These are phyloP conservation scores for Dysmachus trigonus DNA, from an alignment of 2,888 invertebrate species.

Conservation along the genomic window DNA sequence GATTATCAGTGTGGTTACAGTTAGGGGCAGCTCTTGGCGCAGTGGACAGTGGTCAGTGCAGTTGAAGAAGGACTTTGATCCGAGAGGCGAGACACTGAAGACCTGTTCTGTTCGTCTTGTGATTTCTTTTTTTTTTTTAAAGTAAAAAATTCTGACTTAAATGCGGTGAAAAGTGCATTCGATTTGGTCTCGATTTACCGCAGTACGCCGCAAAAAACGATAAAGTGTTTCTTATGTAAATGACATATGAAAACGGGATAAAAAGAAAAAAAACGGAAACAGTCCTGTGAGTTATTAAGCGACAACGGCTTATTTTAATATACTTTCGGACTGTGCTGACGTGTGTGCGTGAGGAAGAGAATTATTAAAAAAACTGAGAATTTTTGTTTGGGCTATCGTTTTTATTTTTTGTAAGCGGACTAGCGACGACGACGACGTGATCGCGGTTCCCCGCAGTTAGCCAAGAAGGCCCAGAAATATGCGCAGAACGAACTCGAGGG, in stretches of 20 bases:
- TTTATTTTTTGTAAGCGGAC: background rate
- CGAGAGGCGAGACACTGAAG: background rate
- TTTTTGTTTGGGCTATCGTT: background rate
- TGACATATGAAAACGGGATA: background rate
- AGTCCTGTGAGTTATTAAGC: background rate
- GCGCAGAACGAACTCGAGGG: conserved; percentile 26
- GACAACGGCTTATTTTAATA: background rate
- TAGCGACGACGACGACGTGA: background rate
- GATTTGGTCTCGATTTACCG: background rate
- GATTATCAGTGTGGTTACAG: background rate
- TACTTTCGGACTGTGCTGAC: background rate
- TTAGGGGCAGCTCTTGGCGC: background rate
- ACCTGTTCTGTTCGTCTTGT: background rate
- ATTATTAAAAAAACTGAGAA: background rate
- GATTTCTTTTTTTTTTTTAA: no score
- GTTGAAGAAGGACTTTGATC: background rate
- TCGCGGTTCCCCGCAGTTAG: background rate
- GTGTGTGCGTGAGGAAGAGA: background rate
- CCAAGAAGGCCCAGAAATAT: background rate
- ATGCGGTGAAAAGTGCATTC: background rate
- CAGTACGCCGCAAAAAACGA: background rate
- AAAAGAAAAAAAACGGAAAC: background rate
- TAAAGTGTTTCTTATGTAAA: background rate
- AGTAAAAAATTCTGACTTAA: background rate
- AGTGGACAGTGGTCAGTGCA: background rate